Percentiles rank a stretch among this genome's conserved stretches.
phyloP scores from a whole-genome alignment of 2,888 invertebrate genomes.

The Heliconius charithonia region DNA sequence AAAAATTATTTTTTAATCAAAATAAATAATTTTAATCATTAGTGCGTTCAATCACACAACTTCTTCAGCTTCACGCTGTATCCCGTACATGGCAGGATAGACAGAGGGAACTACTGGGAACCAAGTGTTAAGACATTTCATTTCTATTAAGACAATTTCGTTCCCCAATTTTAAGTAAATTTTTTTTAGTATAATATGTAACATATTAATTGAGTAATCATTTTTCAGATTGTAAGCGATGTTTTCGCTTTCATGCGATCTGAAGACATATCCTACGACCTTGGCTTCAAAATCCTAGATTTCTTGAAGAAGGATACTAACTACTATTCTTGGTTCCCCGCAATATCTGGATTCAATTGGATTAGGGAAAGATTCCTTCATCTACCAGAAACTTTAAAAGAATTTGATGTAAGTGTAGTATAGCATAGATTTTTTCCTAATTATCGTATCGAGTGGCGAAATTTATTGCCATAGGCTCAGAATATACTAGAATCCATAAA shows the following conservation, averaged over 20 bases:
- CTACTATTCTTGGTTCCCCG: conserved; percentile 76
- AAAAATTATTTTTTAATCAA: too few species aligned
- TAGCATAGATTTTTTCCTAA: conserved; percentile 5
- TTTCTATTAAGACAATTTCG: too few species aligned
- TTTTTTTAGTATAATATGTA: too few species aligned
- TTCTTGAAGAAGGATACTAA: conserved; percentile 73
- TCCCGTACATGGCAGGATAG: too few species aligned
- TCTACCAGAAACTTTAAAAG: conserved; percentile 59
- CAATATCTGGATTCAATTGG: conserved; percentile 73
- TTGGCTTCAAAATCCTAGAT: conserved; percentile 71
- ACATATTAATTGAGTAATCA: not conserved
- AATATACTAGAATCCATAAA: not conserved
- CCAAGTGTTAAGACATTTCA: too few species aligned
- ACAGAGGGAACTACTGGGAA: too few species aligned
- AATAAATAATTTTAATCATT: too few species aligned
- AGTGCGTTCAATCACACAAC: too few species aligned
- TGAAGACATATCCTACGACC: conserved; percentile 58
- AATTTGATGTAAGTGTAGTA: conserved; percentile 67
- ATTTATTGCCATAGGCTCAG: too few species aligned
- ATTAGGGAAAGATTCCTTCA: conserved; percentile 73
- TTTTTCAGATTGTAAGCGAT: conserved; percentile 59
- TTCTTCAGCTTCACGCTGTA: too few species aligned
- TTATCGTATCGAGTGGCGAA: not conserved
- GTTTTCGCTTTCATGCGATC: conserved; percentile 76
- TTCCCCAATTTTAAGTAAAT: too few species aligned